These are phyloP conservation scores for Strix uralensis DNA, from an alignment of 2,113 vertebrate species.

Conservation along the genomic window DNA sequence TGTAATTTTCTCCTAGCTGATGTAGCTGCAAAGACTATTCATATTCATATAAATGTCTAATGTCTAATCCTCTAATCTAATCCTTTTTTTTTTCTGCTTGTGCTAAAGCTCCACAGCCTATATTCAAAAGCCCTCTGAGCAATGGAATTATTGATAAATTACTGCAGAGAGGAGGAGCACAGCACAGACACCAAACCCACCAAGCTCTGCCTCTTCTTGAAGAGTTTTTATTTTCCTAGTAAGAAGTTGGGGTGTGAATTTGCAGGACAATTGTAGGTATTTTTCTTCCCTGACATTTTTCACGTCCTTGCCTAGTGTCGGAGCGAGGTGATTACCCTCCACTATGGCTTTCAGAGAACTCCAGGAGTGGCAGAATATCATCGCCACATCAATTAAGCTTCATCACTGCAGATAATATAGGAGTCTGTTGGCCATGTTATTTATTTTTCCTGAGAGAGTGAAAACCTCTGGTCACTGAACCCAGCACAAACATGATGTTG, in stretches of 20 bases:
- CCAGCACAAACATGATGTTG: rapidly evolving
- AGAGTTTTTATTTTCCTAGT: neutral
- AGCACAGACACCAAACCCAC: neutral
- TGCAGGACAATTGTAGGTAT: neutral
- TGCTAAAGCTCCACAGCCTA: neutral
- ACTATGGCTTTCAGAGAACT: neutral
- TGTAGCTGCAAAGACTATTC: slow-evolving; percentile 60
- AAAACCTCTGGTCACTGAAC: neutral
- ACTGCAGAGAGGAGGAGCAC: slow-evolving; percentile 16
- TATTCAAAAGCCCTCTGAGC: slow-evolving; percentile 25
- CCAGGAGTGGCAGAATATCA: neutral
- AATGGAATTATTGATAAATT: slow-evolving; percentile 24
- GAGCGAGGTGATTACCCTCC: neutral
- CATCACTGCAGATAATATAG: neutral
- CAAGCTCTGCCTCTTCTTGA: neutral
- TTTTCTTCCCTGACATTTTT: neutral
- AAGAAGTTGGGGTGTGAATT: neutral
- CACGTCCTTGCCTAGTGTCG: neutral
- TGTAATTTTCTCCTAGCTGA: slow-evolving; percentile 61
- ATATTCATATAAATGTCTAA: slow-evolving; percentile 63
- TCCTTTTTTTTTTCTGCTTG: neutral
- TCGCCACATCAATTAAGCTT: neutral
- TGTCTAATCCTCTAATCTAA: slow-evolving; percentile 42
- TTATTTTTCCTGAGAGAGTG: neutral
- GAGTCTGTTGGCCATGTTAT: neutral